Evolutionary conservation across 2,113 vertebrate genomes (phyloP), one percentile per base, ranked within the genome.

Genomic region (Numenius arquata): DNA sequence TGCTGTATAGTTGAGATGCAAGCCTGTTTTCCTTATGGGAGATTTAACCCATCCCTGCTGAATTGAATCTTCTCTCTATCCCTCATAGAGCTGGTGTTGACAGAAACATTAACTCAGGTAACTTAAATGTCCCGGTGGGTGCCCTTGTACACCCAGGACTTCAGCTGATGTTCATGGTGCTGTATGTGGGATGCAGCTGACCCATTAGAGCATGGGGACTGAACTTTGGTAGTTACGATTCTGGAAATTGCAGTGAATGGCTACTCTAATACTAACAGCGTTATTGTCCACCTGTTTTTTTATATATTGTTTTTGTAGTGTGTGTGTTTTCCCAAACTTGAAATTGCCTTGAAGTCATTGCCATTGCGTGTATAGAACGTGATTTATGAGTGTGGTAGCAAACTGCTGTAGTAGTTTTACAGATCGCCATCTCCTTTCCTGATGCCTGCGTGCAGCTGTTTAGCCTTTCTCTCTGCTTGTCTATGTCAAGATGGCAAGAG

Each of bases 351-450:
- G 5, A 81, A 82, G 19, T 92, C 43, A 72, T n/a, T n/a, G n/a
- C n/a, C n/a, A 91, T 56, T 0, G 0, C 11, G 11, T 4, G 2
- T 9, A 1, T 10, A 53, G 23, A 82, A 41, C 21, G 16, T 56
- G 32, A 47, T 66, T 66, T 75, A 38, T 19, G 55, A 65, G 22
- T n/a, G 47, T 61, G 34, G 36, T 40, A 61, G 19, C 15, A 26
- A 82, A 76, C 48, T 85, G 27, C 66, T 95, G 56, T 36, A 32
- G 32, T 68, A 41, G 14, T 52, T 52, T 87, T 81, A 59, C 70
- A 89, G n/a, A 30, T 80, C 29, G 41, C 66, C 1, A 9, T 77
- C 56, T 91, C 36, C 14, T 61, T 66, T 87, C 34, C 34, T 41
- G 32, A 68, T 82, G 32, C 67, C 41, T 55, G 12, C 22, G 12